Conservation (phyloP, 64 coral and sea anemone species). For the Actinia tenebrosa region DNA sequence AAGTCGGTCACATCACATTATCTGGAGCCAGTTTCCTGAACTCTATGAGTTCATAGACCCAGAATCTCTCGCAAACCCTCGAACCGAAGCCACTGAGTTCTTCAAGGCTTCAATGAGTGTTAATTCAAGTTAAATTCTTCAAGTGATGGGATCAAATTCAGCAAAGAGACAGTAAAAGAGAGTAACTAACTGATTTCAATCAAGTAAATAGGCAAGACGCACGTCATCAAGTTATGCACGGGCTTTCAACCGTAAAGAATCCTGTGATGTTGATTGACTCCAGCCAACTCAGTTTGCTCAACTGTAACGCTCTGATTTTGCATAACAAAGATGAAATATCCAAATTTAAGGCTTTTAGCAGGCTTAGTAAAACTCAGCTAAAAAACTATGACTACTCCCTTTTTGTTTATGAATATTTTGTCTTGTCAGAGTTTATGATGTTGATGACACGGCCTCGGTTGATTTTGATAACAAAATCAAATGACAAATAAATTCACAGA, state of each 20-base stretch:
- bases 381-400: too few species aligned
- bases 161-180: background rate
- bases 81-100: background rate
- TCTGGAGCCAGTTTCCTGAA: background rate
- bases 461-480: background rate
- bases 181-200: background rate
- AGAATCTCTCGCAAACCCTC: background rate
- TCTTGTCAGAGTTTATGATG: too few species aligned
- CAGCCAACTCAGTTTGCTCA: background rate
- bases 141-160: background rate
- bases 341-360: background rate
- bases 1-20: background rate
- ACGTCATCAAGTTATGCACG: background rate
- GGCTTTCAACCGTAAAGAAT: background rate
- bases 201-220: background rate
- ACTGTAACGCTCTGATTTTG: background rate
- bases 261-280: constrained; percentile 8
- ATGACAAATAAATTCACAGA: background rate
- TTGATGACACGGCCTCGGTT: too few species aligned
- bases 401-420: too few species aligned
- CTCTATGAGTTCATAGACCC: background rate
- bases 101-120: background rate
- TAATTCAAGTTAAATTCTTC: background rate
- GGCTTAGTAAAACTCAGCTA: background rate
- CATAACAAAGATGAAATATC: background rate